Base-by-base conservation (phyloP, 1,140 invertebrate genomes). In the Sycophaga agraensis region DNA sequence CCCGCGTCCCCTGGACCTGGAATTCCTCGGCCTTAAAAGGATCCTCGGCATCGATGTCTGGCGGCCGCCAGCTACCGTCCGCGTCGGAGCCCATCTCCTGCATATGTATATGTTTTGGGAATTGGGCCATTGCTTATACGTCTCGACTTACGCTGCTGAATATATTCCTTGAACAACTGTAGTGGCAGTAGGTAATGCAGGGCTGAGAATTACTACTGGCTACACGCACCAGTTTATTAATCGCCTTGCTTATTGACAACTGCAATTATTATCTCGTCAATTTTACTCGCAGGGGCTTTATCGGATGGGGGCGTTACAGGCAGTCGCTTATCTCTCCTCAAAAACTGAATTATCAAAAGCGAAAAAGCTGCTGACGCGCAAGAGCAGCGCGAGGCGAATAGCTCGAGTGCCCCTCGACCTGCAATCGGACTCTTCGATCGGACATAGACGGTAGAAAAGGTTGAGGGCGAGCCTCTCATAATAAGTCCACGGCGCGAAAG, bases 11-110 rank as follows among this genome's bases (percentile, higher is more conserved):
- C 31, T 37, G 56, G 9, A 11, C 24, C 26, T 49, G 35, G 24
- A 59, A 50, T 51, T 59, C 43, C 28, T 31, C 3, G 43, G 17
- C 39, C 57, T 34, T 40, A 43, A 59, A 59, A 59, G 48, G 57
- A 19, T 7, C 22, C 46, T 56, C 45, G n/a, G 22, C 45, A 4
- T 17, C 43, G 4, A 12, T 3, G 37, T n/a, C n/a, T n/a, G n/a
- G n/a, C n/a, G n/a, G n/a, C n/a, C 7, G 37, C 2, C 37, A 16
- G 3, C 14, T 16, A 39, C n/a, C 8, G 37, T 39, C 17, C n/a
- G 4, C 11, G 3, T 42, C 21, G 5, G 16, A 4, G 6, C 16
- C 5, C 16, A 4, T 39, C n/a, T 19, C 11, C 39, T 42, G 39
- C 39, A 42, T 42, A 17, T 7, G 2, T 19, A 1, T 8, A 0